These are phyloP conservation scores for Psettodes erumei DNA, from an alignment of 2,113 vertebrate species.

Conservation along the genomic window DNA sequence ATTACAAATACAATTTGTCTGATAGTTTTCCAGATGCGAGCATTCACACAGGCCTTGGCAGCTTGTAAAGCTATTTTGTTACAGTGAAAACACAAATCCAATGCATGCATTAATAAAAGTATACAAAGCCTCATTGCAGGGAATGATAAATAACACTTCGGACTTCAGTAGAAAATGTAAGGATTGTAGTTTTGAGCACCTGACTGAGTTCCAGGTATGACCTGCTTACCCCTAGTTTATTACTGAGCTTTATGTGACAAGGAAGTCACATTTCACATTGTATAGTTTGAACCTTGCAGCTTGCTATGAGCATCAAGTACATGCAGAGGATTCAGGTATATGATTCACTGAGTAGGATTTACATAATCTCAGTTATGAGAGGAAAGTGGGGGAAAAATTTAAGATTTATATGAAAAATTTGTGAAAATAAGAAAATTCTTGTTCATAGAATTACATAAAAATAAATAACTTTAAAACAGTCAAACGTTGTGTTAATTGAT, in stretches of 20 bases:
- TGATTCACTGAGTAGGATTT: neutral
- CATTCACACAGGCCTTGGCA: neutral
- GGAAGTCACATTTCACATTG: slow-evolving; percentile 32
- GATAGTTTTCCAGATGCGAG: neutral
- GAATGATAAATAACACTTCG: neutral
- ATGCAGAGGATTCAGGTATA: neutral
- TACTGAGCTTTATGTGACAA: slow-evolving; percentile 23
- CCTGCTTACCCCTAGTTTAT: neutral
- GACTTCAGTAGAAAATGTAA: neutral
- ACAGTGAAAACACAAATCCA: neutral
- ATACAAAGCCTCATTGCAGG: neutral
- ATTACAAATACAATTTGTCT: neutral
- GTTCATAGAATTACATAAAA: neutral
- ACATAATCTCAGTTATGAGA: neutral
- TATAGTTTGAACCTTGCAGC: slow-evolving; percentile 21
- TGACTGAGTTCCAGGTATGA: neutral
- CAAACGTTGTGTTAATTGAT: neutral
- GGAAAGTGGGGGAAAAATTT: neutral
- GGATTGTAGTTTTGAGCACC: neutral
- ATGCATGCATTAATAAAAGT: neutral
- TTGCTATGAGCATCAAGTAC: slow-evolving; percentile 21
- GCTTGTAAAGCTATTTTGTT: neutral
- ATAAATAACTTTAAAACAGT: too few relatives aligned
- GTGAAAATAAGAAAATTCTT: neutral
- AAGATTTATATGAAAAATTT: neutral